A percentile compares a stretch with the other conserved stretches of the same genome.
phyloP scores from a whole-genome alignment of 2,888 invertebrate genomes.

The Aromia moschata region DNA sequence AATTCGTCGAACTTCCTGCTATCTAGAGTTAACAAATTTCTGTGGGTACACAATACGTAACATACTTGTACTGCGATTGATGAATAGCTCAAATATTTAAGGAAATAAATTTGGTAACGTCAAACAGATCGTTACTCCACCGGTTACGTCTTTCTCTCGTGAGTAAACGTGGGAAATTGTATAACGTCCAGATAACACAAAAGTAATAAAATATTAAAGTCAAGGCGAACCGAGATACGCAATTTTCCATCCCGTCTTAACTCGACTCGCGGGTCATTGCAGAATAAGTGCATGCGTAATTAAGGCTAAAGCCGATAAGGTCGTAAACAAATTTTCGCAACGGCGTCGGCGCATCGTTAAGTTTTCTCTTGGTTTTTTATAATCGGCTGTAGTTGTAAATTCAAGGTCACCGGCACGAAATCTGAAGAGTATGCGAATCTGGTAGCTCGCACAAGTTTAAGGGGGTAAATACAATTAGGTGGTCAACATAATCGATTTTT shows the following conservation, averaged over 20 bases:
- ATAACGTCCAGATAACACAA: neutral
- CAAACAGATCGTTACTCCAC: neutral
- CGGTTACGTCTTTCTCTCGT: neutral
- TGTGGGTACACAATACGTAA: neutral
- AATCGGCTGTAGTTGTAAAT: too few relatives aligned
- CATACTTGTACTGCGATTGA: neutral
- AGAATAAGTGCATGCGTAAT: neutral
- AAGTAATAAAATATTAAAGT: neutral
- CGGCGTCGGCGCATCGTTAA: neutral
- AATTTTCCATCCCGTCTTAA: neutral
- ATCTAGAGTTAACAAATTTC: too few relatives aligned
- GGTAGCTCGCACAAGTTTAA: too few relatives aligned
- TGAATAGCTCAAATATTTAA: neutral
- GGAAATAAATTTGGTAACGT: neutral
- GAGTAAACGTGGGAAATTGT: neutral
- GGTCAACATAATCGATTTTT: too few relatives aligned
- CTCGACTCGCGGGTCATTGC: conserved; percentile 1
- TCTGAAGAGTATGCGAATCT: too few relatives aligned
- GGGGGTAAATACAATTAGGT: too few relatives aligned
- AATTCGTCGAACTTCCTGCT: too few relatives aligned
- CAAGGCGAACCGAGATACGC: neutral
- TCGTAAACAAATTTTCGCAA: neutral
- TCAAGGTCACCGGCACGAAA: too few relatives aligned
- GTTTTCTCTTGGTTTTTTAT: too few relatives aligned
- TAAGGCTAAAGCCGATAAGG: neutral